phyloP scores from a whole-genome alignment of 2,888 invertebrate genomes.

The Phoenoteleia sp. region DNA sequence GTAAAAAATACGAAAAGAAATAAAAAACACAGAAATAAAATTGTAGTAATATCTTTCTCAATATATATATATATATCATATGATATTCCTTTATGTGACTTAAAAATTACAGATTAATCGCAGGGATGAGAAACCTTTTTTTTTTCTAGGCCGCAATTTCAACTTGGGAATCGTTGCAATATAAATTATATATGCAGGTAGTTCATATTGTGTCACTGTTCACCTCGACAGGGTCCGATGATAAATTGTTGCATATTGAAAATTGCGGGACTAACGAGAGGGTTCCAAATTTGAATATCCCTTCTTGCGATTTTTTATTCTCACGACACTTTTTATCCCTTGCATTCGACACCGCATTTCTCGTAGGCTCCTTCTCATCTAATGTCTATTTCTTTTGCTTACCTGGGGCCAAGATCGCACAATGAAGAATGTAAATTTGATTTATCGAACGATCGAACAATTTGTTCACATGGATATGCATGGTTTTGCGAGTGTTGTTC shows the following conservation, averaged over 20 bases:
- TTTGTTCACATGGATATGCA: conserved; percentile 65
- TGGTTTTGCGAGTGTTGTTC: conserved; percentile 4
- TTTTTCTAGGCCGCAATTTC: conserved; percentile 73
- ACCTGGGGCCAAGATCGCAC: conserved; percentile 75
- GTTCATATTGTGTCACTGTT: conserved; percentile 80
- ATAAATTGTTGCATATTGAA: conserved; percentile 85
- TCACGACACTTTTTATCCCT: conserved; percentile 77
- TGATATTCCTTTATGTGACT: too few species aligned
- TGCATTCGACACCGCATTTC: conserved; percentile 61
- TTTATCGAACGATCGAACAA: conserved; percentile 82
- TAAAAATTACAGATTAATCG: too few species aligned
- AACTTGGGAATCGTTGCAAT: conserved; percentile 78
- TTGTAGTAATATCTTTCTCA: too few species aligned
- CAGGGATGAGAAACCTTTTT: conserved; percentile 52
- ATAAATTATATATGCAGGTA: conserved; percentile 83
- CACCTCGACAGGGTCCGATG: conserved; percentile 83
- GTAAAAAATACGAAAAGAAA: too few species aligned
- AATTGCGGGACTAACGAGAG: conserved; percentile 83
- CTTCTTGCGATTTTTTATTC: conserved; percentile 82
- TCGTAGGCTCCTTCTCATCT: conserved; percentile 66
- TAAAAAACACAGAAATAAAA: too few species aligned
- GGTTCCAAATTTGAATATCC: conserved; percentile 85
- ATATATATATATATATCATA: too few species aligned
- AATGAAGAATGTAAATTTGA: conserved; percentile 84
- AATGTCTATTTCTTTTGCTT: conserved; percentile 68